Evolutionary conservation across 2,797 vertebrate genomes (phyloP), one percentile per base, ranked within the genome.

Genomic region (Coreius guichenoti): DNA sequence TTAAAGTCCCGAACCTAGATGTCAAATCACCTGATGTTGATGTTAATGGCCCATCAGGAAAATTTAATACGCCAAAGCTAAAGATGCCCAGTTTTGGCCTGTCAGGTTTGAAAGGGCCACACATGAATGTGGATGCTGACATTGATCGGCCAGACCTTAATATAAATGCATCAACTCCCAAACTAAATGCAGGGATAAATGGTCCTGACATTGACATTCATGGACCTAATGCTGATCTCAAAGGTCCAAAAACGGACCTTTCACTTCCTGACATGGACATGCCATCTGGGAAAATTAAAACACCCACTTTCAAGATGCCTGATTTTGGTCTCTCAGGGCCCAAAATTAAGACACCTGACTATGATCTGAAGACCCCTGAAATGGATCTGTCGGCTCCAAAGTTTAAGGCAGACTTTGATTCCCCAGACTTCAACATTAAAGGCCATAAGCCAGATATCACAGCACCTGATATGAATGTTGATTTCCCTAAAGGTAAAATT

Each of bases 311-410:
- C 0, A 89, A 89, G 11, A 85, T 73, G 77, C 87, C 90, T 26
- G 54, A 89, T 51, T 77, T 87, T 56, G 63, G 74, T 1, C 4
- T 88, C 1, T 85, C 87, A 33, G 79, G 29, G n/a, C 84, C 89
- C 36, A 91, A 91, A 36, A 39, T 91, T 17, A 83, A 89, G 82
- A 86, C 36, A 5, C 87, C 87, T 58, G 83, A 89, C 8, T 79
- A 74, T 85, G 82, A 88, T 13, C 8, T 91, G 2, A 91, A 91
- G 65, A 56, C 83, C 36, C 88, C 92, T 36, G 89, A 93, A 69
- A 73, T 90, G 11, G 90, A 89, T 88, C 16, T 93, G 3, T 91
- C 87, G 81, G 23, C 76, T 78, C 91, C 93, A 81, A 93, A 93
- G 26, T 45, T 93, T 1, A 91, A 91, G 56, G 87, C 90, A 72